Percentiles rank a stretch among this genome's conserved stretches.
These are phyloP conservation scores for Hypercompe scribonia DNA, from an alignment of 2,888 invertebrate species.

Conservation along the genomic window DNA sequence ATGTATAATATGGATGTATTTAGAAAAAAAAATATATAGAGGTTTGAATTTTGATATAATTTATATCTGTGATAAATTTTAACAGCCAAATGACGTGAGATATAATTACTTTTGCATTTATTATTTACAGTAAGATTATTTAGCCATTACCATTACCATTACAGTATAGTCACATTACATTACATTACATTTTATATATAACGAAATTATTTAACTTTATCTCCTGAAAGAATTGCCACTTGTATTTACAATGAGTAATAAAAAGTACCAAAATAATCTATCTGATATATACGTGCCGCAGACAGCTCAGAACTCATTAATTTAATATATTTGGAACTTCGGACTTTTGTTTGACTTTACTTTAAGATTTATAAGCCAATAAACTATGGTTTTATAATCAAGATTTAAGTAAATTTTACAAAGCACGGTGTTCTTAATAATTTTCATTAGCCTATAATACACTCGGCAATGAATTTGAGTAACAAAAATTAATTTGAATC, in stretches of 20 bases:
- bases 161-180: too few relatives aligned
- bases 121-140: too few relatives aligned
- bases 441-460: not conserved
- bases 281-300: slow-evolving; percentile 11
- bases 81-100: too few relatives aligned
- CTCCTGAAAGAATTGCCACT: not conserved
- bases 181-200: too few relatives aligned
- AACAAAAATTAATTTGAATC: not conserved
- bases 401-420: not conserved
- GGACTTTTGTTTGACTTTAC: slow-evolving; percentile 28
- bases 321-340: slow-evolving; percentile 22
- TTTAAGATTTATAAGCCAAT: slow-evolving; percentile 27
- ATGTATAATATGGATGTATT: too few relatives aligned
- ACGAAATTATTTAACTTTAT: too few relatives aligned
- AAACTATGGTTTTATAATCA: slow-evolving; percentile 3
- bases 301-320: slow-evolving; percentile 5
- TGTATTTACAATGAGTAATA: slow-evolving; percentile 6
- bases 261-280: slow-evolving; percentile 2
- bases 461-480: not conserved
- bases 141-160: too few relatives aligned
- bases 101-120: too few relatives aligned
- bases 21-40: too few relatives aligned
- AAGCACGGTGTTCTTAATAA: not conserved
- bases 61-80: too few relatives aligned
- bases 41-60: too few relatives aligned